Evolutionary conservation across 2,888 invertebrate species (phyloP).

Genomic region (Mechanitis messenoides): DNA sequence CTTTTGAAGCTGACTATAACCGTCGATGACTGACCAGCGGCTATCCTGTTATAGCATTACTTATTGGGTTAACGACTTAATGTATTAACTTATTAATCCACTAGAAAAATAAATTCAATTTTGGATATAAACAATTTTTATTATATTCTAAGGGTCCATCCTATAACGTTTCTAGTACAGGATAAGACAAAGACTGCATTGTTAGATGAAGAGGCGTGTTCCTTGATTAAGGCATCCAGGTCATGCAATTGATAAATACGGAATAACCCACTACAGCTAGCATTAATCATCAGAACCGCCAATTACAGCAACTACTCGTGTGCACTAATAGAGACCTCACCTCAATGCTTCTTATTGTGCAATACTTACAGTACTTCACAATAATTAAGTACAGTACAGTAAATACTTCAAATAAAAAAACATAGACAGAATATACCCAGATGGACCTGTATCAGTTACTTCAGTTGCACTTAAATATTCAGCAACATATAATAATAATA

Average conservation of each 20-base stretch:
- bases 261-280: constrained; percentile 22
- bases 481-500: too few relatives aligned
- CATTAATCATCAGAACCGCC: constrained; percentile 15
- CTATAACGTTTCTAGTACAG: neutral
- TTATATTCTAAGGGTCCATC: too few relatives aligned
- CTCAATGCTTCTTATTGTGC: neutral
- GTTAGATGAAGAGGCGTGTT: constrained; percentile 21
- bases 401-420: too few relatives aligned
- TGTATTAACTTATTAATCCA: neutral
- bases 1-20: neutral
- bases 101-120: neutral
- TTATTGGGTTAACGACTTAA: neutral
- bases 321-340: neutral
- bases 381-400: too few relatives aligned
- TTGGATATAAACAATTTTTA: neutral
- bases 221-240: constrained; percentile 29
- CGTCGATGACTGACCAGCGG: neutral
- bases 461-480: too few relatives aligned
- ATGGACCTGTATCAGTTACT: too few relatives aligned
- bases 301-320: constrained; percentile 3
- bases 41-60: neutral
- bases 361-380: too few relatives aligned
- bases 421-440: too few relatives aligned
- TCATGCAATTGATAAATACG: constrained; percentile 26
- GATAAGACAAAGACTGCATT: neutral